Conservation (phyloP, 2,888 invertebrate species). For the Archaeoteleia sp. region DNA sequence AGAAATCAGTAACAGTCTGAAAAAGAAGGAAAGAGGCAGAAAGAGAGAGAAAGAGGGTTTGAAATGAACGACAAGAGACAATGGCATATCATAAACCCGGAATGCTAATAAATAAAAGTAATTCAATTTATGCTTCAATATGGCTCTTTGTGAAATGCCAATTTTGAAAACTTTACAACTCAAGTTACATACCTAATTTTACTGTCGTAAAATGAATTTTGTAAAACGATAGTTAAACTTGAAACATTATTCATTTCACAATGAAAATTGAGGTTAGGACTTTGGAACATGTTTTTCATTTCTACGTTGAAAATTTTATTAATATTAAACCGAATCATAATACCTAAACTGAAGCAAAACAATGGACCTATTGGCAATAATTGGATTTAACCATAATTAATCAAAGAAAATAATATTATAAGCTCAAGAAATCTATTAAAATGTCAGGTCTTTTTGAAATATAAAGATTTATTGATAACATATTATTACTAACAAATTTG, state of each 20-base stretch:
- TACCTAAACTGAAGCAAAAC: no score
- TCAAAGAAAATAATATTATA: no score
- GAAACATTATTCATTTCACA: slow-evolving; percentile 10
- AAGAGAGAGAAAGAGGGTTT: slow-evolving; percentile 13
- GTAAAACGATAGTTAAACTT: slow-evolving; percentile 10
- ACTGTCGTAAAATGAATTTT: slow-evolving; percentile 9
- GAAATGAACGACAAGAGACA: slow-evolving; percentile 42
- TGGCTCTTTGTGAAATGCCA: slow-evolving; percentile 7
- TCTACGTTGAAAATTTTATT: no score
- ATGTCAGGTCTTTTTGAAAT: no score
- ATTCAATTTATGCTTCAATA: slow-evolving; percentile 21
- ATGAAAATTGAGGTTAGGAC: neutral
- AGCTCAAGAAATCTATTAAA: no score
- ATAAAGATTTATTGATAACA: no score
- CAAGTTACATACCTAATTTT: slow-evolving; percentile 9
- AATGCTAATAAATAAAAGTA: slow-evolving; percentile 33
- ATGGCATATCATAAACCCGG: slow-evolving; percentile 38
- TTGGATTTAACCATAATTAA: no score
- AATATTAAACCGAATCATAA: no score
- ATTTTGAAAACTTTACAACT: slow-evolving; percentile 12
- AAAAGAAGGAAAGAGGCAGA: slow-evolving; percentile 14
- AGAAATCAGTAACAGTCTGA: slow-evolving; percentile 43
- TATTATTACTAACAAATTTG: no score
- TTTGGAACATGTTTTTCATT: no score
- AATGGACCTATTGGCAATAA: no score